Evolutionary conservation across 1,140 invertebrate species (phyloP).

Genomic region (Popillia japonica): DNA sequence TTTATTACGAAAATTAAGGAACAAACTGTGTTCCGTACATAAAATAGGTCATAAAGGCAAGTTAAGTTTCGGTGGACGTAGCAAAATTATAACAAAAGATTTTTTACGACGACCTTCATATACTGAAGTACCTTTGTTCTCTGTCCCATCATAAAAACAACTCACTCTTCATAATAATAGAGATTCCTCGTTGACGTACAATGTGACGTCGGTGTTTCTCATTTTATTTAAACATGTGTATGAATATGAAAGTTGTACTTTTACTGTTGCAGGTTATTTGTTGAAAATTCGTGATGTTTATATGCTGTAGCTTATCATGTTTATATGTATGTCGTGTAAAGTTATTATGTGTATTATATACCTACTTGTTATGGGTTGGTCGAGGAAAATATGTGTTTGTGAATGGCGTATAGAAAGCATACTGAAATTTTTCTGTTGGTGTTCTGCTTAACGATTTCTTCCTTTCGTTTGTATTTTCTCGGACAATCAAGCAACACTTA

Average conservation of each 20-base stretch:
- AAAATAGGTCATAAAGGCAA: constrained; percentile 24
- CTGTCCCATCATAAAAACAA: not conserved
- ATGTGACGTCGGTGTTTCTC: not conserved
- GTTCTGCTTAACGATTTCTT: too few relatives aligned
- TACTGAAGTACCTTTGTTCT: constrained; percentile 9
- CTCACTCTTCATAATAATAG: constrained; percentile 13
- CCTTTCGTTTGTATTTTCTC: too few relatives aligned
- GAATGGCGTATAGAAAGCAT: too few relatives aligned
- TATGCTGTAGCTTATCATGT: too few relatives aligned
- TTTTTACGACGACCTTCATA: constrained; percentile 26
- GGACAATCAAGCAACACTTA: too few relatives aligned
- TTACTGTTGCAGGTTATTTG: not conserved
- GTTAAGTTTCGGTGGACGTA: constrained; percentile 11
- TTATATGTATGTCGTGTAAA: too few relatives aligned
- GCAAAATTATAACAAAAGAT: constrained; percentile 33
- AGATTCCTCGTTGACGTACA: not conserved
- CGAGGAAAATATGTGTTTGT: too few relatives aligned
- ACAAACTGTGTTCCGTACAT: constrained; percentile 30
- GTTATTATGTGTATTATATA: too few relatives aligned
- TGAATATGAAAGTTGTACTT: not conserved
- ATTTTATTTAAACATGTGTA: not conserved
- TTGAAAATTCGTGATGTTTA: not conserved
- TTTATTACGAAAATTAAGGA: constrained; percentile 32
- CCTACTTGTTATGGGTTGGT: too few relatives aligned
- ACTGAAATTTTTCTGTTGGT: too few relatives aligned